Conservation (phyloP, 1,140 invertebrate genomes). For the Parasteatoda tepidariorum region DNA sequence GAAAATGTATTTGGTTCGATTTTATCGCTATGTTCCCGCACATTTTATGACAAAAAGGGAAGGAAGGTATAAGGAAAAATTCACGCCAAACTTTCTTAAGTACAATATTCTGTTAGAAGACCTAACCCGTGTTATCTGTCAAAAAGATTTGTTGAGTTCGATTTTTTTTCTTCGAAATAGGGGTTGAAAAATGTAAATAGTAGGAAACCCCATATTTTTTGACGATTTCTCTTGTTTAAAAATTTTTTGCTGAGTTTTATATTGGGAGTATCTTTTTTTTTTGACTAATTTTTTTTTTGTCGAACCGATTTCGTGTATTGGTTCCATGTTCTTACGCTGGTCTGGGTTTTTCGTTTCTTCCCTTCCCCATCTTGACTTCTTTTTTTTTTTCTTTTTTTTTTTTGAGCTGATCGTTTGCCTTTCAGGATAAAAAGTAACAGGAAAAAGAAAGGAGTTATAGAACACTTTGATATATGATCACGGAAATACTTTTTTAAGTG, state of each 20-base stretch:
- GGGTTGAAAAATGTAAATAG: not conserved
- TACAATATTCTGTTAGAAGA: constrained; percentile 6
- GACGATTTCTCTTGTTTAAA: not conserved
- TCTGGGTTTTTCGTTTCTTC: too few species aligned
- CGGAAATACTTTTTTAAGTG: too few species aligned
- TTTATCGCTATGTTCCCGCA: constrained; percentile 17
- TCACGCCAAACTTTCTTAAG: constrained; percentile 5
- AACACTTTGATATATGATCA: not conserved
- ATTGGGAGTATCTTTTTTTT: not conserved
- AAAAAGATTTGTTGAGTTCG: constrained; percentile 20
- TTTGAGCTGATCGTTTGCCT: not conserved
- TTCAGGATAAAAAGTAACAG: not conserved
- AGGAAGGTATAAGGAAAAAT: not conserved
- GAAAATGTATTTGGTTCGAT: constrained; percentile 23
- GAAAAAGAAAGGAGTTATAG: not conserved
- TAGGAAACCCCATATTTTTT: not conserved
- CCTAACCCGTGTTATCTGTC: constrained; percentile 13
- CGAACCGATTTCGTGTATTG: not conserved
- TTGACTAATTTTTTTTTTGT: not conserved
- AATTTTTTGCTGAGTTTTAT: not conserved
- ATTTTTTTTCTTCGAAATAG: not conserved
- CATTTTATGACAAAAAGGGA: constrained; percentile 23
- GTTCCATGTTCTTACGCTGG: not conserved
- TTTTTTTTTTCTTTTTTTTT: not conserved
- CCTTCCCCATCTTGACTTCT: not conserved